Percentiles rank a stretch among this genome's conserved stretches.
Evolutionary conservation across 2,113 vertebrate genomes (phyloP).

Genomic region (Ophthalmolycus amberensis): DNA sequence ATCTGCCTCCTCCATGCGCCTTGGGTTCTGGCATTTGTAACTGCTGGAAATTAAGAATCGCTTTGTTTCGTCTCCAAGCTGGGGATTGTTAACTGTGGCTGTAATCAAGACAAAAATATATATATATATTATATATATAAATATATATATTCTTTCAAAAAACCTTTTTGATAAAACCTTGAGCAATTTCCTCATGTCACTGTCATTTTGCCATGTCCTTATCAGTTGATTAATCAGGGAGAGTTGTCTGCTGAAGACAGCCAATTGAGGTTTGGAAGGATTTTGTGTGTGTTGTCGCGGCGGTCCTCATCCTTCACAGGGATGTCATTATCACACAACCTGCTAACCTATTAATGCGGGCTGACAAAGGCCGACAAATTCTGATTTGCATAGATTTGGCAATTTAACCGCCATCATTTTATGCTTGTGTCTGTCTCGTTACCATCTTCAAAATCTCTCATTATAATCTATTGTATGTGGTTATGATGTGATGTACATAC

Average conservation of each 20-base stretch:
- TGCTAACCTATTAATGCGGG: slow-evolving; percentile 15
- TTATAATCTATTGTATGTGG: slow-evolving; percentile 1
- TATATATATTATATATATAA: no score
- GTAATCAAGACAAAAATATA: slow-evolving; percentile 77
- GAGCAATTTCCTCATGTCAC: slow-evolving; percentile 52
- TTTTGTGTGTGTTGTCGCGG: slow-evolving; percentile 31
- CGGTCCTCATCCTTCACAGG: slow-evolving; percentile 2
- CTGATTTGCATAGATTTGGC: slow-evolving; percentile 41
- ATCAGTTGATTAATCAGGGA: slow-evolving; percentile 71
- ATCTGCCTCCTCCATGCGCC: slow-evolving; percentile 90
- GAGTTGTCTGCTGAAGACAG: slow-evolving; percentile 50
- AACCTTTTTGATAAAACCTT: slow-evolving; percentile 79
- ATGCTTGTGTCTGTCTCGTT: not conserved
- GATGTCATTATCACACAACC: slow-evolving; percentile 16
- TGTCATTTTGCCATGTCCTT: slow-evolving; percentile 57
- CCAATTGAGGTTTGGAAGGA: slow-evolving; percentile 30
- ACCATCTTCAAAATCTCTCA: not conserved
- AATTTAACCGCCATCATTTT: slow-evolving; percentile 31
- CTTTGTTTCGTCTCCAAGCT: slow-evolving; percentile 88
- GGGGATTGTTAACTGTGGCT: slow-evolving; percentile 85
- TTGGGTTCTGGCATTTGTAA: slow-evolving; percentile 86
- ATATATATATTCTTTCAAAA: slow-evolving; percentile 68
- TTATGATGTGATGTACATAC: not conserved
- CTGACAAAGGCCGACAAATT: slow-evolving; percentile 17
- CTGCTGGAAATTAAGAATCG: slow-evolving; percentile 89